Conservation (phyloP, 2,888 invertebrate genomes). For the Chrysolina haemoptera region DNA sequence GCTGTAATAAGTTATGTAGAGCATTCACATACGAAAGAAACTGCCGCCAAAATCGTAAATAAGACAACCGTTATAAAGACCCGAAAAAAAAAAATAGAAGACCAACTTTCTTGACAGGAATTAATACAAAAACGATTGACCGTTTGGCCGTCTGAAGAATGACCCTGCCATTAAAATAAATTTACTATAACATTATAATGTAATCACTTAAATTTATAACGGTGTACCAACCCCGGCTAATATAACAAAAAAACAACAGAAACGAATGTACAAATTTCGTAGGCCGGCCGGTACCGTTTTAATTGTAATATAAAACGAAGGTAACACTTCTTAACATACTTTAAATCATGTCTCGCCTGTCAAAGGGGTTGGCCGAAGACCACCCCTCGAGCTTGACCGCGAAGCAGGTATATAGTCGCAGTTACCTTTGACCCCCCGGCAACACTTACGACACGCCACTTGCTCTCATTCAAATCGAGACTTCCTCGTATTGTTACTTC, state of each 20-base stretch:
- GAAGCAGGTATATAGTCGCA: slow-evolving; percentile 59
- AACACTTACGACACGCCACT: slow-evolving; percentile 53
- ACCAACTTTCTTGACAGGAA: slow-evolving; percentile 39
- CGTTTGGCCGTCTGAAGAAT: slow-evolving; percentile 57
- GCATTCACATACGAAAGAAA: not conserved
- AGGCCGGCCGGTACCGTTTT: slow-evolving; percentile 61
- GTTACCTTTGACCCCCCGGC: slow-evolving; percentile 61
- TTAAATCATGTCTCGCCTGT: slow-evolving; percentile 57
- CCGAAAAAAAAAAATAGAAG: slow-evolving; percentile 20
- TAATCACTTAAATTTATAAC: slow-evolving; percentile 64
- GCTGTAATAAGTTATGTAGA: slow-evolving; percentile 5
- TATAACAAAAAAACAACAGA: slow-evolving; percentile 49
- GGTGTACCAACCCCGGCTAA: slow-evolving; percentile 41
- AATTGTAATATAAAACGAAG: slow-evolving; percentile 61
- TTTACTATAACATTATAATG: slow-evolving; percentile 65
- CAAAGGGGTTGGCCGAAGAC: slow-evolving; percentile 54
- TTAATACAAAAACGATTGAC: slow-evolving; percentile 60
- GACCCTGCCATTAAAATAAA: slow-evolving; percentile 63
- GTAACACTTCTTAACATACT: slow-evolving; percentile 65
- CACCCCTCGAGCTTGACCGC: slow-evolving; percentile 53
- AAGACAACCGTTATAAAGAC: slow-evolving; percentile 34
- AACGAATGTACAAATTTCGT: slow-evolving; percentile 64
- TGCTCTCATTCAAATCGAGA: slow-evolving; percentile 42
- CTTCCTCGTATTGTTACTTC: slow-evolving; percentile 50
- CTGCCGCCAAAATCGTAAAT: slow-evolving; percentile 31